These are phyloP conservation scores for Sitophilus oryzae DNA, from an alignment of 1,140 invertebrate genomes.

Conservation along the genomic window DNA sequence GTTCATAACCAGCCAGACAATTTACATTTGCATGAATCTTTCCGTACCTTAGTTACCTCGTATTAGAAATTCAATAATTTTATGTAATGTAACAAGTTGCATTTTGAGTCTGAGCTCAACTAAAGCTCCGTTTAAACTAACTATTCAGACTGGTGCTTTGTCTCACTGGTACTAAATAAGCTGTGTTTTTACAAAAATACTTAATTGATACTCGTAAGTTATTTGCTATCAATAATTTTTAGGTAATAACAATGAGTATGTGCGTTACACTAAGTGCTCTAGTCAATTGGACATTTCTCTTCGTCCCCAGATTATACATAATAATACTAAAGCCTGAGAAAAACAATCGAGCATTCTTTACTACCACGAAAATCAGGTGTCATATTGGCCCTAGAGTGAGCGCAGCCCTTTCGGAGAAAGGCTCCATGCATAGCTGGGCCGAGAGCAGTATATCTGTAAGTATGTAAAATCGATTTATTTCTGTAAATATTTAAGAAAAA, in stretches of 20 bases:
- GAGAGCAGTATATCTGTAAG: conserved; percentile 25
- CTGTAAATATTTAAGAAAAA: too few species aligned
- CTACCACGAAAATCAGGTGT: conserved; percentile 72
- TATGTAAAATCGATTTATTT: too few species aligned
- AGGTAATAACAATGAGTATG: conserved; percentile 60
- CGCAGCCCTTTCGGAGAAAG: conserved; percentile 44
- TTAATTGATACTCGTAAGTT: background rate
- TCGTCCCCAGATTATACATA: conserved; percentile 75
- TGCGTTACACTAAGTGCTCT: conserved; percentile 67
- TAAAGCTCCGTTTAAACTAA: too few species aligned
- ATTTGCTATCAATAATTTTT: background rate
- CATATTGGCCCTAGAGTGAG: conserved; percentile 61
- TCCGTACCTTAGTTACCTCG: too few species aligned
- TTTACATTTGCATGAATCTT: too few species aligned
- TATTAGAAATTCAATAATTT: too few species aligned
- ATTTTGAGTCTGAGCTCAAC: too few species aligned
- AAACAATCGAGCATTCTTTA: conserved; percentile 73
- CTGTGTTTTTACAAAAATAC: background rate
- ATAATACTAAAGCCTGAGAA: conserved; percentile 70
- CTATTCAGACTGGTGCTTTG: too few species aligned
- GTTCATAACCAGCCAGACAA: too few species aligned
- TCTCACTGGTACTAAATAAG: too few species aligned
- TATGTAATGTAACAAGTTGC: too few species aligned
- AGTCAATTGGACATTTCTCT: conserved; percentile 70
- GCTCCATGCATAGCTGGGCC: conserved; percentile 30